Conservation (phyloP, 2,113 vertebrate genomes). For the Sturnus vulgaris region DNA sequence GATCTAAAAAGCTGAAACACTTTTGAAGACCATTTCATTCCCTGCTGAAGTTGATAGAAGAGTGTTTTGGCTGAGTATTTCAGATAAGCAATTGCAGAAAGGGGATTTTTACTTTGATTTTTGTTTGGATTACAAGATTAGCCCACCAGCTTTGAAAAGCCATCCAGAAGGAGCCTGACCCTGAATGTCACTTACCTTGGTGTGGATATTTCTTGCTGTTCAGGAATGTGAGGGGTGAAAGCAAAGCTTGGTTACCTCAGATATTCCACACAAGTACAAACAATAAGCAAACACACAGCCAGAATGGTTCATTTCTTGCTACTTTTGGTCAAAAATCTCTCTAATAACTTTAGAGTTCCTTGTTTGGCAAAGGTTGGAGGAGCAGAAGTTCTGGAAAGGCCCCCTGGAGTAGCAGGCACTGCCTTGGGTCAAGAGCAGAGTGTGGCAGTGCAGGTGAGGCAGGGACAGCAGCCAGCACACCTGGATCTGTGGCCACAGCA, state of each 20-base stretch:
- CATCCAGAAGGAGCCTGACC: not conserved
- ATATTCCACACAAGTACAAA: not conserved
- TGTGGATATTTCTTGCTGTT: not conserved
- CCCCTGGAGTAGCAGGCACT: not conserved
- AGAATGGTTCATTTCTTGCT: not conserved
- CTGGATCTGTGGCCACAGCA: not conserved
- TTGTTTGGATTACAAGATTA: not conserved
- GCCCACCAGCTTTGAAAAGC: not conserved
- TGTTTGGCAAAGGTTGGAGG: not conserved
- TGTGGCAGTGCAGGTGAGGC: accelerated
- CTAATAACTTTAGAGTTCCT: not conserved
- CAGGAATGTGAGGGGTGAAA: not conserved
- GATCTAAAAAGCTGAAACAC: not conserved
- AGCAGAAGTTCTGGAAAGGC: not conserved
- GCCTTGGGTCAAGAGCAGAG: not conserved
- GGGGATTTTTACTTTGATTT: not conserved
- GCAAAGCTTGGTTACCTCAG: not conserved
- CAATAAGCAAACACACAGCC: not conserved
- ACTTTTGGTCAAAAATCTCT: not conserved
- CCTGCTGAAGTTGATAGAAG: not conserved
- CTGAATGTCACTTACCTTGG: not conserved
- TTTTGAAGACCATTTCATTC: not conserved
- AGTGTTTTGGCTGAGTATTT: not conserved
- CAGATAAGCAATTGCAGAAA: not conserved
- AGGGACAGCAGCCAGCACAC: not conserved